Base-by-base conservation (phyloP, 2,797 vertebrate species). In the Fistularia tabacaria region DNA sequence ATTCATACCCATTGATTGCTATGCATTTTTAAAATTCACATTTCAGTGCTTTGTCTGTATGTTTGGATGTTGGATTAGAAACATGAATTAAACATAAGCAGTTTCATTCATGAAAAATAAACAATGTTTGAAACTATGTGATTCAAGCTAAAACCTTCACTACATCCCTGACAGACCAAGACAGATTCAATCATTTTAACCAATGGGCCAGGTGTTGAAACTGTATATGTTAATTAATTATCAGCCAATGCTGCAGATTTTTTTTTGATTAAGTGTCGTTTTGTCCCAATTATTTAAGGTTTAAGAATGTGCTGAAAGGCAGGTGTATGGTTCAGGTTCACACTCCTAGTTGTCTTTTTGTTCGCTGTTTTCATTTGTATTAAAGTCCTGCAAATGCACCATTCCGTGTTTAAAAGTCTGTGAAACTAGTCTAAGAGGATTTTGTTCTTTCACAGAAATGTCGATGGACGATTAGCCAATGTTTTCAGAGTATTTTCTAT, bases 21-120 rank as follows among this genome's bases (percentile, higher is more conserved):
- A 83, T 88, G 84, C 83, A 83, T 86, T 78, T 80, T 62, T 58
- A 3, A 40, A 14, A 13, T 43, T 48, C n/a, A 36, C 56, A 25
- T 61, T 45, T 1, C 54, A 62, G 25, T 54, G 47, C 14, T n/a
- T 65, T 47, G 46, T 72, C 4, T 13, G 38, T 40, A 42, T 25
- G 69, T 61, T 53, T 25, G 13, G 40, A 64, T 36, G 51, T 51
- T 7, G 51, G 45, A 62, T 60, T 54, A 51, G 40, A 25, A 25
- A 25, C 25, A 25, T 25, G 14, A 72, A 57, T 49, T 7, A 14
- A 14, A 42, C 68, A 51, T 72, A 56, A 62, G 53, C 70, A 67
- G 49, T 47, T 62, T 1, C 12, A 41, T 49, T 41, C 0, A 44
- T 54, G 41, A 38, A 48, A 37, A 10, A 0, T 12, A 3, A 42